Evolutionary conservation across 1,140 invertebrate species (phyloP).

Genomic region (Steinernema khuongi): DNA sequence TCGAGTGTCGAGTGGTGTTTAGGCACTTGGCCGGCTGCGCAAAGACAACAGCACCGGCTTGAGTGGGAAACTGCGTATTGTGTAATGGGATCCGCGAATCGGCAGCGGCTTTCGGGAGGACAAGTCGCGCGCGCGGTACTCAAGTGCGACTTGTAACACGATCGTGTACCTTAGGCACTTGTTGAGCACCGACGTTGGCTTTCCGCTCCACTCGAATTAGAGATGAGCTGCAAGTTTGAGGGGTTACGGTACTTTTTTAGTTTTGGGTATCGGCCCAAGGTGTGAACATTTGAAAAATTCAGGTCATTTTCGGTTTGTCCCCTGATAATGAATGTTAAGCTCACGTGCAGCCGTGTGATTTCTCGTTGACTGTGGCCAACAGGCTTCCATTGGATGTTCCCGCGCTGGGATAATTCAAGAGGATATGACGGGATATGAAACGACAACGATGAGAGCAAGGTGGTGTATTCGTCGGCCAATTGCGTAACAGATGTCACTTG

Average conservation of each 20-base stretch:
- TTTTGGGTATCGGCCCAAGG: too few species aligned
- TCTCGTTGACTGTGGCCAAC: too few species aligned
- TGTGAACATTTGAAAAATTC: too few species aligned
- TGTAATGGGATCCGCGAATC: slow-evolving; percentile 9
- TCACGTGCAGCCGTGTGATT: too few species aligned
- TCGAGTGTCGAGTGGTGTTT: slow-evolving; percentile 6
- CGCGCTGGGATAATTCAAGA: too few species aligned
- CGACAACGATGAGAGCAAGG: neutral
- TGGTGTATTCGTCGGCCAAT: slow-evolving; percentile 15
- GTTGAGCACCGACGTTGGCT: neutral
- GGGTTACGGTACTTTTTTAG: too few species aligned
- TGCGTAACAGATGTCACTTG: slow-evolving; percentile 12
- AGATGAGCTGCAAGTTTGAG: slow-evolving; percentile 3
- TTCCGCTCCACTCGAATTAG: slow-evolving; percentile 14
- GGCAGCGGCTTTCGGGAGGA: slow-evolving; percentile 12
- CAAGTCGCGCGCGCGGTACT: slow-evolving; percentile 13
- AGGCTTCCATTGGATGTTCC: too few species aligned
- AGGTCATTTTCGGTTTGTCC: too few species aligned
- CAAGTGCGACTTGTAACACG: slow-evolving; percentile 14
- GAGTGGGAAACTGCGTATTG: neutral
- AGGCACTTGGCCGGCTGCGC: slow-evolving; percentile 9
- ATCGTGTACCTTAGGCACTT: slow-evolving; percentile 16
- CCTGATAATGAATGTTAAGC: too few species aligned
- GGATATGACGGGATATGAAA: neutral
- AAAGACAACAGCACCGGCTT: neutral